Evolutionary conservation across 1,140 invertebrate genomes (phyloP).

Genomic region (Orussus abietinus): DNA sequence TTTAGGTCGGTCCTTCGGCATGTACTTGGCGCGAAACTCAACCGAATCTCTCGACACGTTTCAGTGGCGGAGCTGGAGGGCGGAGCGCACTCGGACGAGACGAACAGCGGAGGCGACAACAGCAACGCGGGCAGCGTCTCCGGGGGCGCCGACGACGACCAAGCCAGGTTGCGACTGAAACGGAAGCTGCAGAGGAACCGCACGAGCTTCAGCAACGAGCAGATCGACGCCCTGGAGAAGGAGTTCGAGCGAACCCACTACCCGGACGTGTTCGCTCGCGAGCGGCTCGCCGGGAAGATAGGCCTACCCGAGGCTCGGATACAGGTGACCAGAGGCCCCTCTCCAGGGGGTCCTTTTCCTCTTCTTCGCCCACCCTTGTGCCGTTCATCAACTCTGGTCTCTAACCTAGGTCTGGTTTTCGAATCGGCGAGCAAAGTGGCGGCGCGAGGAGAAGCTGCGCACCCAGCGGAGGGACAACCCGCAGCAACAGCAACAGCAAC

Average conservation of each 20-base stretch:
- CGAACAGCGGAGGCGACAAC: constrained; percentile 76
- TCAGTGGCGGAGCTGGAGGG: constrained; percentile 55
- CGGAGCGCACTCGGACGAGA: constrained; percentile 69
- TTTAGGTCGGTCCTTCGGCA: too few species aligned
- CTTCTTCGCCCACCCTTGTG: too few species aligned
- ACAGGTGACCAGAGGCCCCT: constrained; percentile 86
- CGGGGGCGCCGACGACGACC: constrained; percentile 72
- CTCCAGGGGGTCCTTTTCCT: too few species aligned
- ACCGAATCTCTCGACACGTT: constrained; percentile 13
- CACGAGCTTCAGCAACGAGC: constrained; percentile 98
- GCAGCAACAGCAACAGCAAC: constrained; percentile 38
- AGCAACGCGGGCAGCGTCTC: constrained; percentile 69
- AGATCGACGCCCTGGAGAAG: constrained; percentile 97
- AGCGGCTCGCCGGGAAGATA: constrained; percentile 93
- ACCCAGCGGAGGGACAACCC: constrained; percentile 69
- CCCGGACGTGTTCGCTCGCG: constrained; percentile 94
- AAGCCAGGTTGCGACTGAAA: constrained; percentile 84
- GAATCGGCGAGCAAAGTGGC: constrained; percentile 96
- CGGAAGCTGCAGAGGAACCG: constrained; percentile 96
- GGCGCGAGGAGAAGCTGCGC: constrained; percentile 93
- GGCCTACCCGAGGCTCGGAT: constrained; percentile 96
- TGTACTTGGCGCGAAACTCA: not conserved
- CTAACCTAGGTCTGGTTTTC: constrained; percentile 93
- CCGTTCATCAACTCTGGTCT: too few species aligned
- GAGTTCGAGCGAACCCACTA: constrained; percentile 89